A percentile compares a stretch with the other conserved stretches of the same genome.
Conservation (phyloP, 2,113 vertebrate species). For the Daboia siamensis region DNA sequence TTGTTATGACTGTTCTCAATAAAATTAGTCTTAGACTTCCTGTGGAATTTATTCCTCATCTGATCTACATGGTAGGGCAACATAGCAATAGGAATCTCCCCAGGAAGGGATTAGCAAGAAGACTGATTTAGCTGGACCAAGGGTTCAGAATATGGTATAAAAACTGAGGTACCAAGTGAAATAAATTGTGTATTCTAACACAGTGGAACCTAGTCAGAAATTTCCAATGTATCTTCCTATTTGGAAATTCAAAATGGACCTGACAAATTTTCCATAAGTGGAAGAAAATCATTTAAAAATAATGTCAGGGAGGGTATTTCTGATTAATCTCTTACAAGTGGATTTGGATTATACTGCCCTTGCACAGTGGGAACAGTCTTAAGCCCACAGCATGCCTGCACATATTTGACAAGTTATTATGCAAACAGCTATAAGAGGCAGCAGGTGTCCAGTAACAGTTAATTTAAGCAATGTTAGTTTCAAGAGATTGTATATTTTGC, state of each 20-base stretch:
- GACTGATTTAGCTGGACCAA: not conserved
- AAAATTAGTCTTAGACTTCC: not conserved
- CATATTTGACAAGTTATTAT: conserved; percentile 40
- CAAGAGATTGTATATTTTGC: conserved; percentile 5
- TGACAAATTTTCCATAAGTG: not conserved
- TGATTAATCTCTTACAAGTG: conserved; percentile 48
- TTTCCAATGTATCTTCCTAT: not conserved
- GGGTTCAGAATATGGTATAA: not conserved
- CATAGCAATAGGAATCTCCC: not conserved
- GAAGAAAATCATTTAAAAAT: not conserved
- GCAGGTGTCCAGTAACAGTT: conserved; percentile 41
- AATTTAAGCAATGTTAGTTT: conserved; percentile 39
- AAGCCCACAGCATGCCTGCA: conserved; percentile 10
- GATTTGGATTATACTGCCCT: conserved; percentile 47
- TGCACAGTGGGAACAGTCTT: conserved; percentile 31
- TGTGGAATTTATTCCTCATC: not conserved
- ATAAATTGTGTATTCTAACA: not conserved
- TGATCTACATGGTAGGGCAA: not conserved
- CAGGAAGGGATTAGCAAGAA: not conserved
- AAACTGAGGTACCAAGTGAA: not conserved
- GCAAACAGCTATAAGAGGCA: conserved; percentile 32
- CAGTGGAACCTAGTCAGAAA: not conserved
- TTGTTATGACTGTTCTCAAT: not conserved
- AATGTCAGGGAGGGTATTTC: conserved; percentile 2
- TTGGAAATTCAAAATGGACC: not conserved